phyloP scores from a whole-genome alignment of 92 coral and sea anemone genomes.

The Parazoanthus swiftii region DNA sequence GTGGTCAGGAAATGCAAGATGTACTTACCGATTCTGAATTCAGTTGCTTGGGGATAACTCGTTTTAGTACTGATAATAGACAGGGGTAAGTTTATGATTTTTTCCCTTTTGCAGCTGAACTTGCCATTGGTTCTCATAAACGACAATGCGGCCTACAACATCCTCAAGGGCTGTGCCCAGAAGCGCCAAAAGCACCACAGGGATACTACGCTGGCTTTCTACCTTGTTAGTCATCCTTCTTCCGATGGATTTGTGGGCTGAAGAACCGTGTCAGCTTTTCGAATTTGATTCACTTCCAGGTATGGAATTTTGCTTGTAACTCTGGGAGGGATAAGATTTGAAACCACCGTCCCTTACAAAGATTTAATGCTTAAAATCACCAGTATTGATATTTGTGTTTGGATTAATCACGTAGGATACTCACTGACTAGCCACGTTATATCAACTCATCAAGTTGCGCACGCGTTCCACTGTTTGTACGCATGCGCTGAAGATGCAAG shows the following conservation, averaged over 20 bases:
- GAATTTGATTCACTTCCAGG: background rate
- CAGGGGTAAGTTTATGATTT: background rate
- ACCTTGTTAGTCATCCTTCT: background rate
- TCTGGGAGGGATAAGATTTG: background rate
- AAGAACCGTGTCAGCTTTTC: background rate
- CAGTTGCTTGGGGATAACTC: too few species aligned
- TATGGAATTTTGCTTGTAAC: background rate
- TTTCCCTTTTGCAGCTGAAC: background rate
- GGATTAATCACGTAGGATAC: background rate
- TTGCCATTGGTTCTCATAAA: too few species aligned
- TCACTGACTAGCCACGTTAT: background rate
- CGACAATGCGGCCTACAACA: background rate
- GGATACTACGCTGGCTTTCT: background rate
- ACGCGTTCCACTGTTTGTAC: background rate
- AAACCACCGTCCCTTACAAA: background rate
- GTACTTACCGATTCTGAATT: too few species aligned
- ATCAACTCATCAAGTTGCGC: background rate
- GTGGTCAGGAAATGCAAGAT: too few species aligned
- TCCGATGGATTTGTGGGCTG: background rate
- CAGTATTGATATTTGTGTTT: too few species aligned
- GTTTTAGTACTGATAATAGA: too few species aligned
- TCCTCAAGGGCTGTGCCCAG: background rate
- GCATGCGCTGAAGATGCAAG: background rate
- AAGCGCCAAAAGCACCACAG: background rate
- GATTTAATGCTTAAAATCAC: background rate